Conservation (phyloP, 2,797 vertebrate genomes). For the Semotilus atromaculatus region DNA sequence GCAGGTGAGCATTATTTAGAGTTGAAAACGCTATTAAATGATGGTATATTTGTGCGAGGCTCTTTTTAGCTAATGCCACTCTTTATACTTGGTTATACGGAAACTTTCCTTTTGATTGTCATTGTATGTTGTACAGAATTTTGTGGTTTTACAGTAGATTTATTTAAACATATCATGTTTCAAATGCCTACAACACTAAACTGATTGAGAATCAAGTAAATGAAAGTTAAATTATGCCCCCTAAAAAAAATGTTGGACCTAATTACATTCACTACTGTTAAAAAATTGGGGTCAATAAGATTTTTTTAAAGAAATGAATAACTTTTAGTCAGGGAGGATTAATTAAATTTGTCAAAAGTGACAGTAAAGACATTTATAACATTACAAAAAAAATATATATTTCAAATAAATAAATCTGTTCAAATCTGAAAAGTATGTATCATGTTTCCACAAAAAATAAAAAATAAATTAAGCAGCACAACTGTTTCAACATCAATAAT, state of each 20-base stretch:
- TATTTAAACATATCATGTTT: slow-evolving; percentile 33
- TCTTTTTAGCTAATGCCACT: slow-evolving; percentile 39
- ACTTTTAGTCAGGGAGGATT: background rate
- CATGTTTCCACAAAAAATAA: background rate
- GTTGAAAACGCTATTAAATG: slow-evolving; percentile 53
- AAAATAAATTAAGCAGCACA: background rate
- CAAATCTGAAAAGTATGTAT: background rate
- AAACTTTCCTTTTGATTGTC: slow-evolving; percentile 23
- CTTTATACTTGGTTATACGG: slow-evolving; percentile 42
- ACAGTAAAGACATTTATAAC: background rate
- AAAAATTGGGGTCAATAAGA: background rate
- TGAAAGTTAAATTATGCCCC: slow-evolving; percentile 17
- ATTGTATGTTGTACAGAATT: slow-evolving; percentile 53
- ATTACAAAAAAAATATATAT: background rate
- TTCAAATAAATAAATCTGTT: slow-evolving; percentile 5
- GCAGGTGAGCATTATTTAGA: slow-evolving; percentile 44
- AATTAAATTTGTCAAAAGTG: background rate
- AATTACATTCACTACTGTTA: background rate
- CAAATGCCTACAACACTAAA: background rate
- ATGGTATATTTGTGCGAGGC: slow-evolving; percentile 51
- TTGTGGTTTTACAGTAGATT: slow-evolving; percentile 40
- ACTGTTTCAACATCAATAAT: background rate
- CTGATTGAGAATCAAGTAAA: slow-evolving; percentile 14
- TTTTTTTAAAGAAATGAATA: background rate
- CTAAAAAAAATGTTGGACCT: background rate